Evolutionary conservation across 2,113 vertebrate genomes (phyloP), one percentile per base, ranked within the genome.

Genomic region (Anoura caudifer): DNA sequence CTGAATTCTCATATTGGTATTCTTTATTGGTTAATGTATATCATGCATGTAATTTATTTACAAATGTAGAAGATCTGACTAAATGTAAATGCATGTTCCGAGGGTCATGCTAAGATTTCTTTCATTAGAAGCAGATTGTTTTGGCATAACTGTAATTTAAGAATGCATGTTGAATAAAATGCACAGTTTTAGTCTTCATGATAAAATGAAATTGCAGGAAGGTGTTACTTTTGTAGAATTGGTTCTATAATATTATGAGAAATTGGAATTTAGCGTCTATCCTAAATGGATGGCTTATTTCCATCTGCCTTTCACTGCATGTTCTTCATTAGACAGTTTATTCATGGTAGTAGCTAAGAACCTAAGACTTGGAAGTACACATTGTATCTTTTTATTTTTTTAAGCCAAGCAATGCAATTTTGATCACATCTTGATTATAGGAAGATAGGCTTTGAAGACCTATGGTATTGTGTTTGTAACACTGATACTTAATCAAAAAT

Each of bases 21-120:
- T 98, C 93, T 97, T 95, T 97, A 92, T 97, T 98, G 97, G 83
- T 96, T 98, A 93, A 73, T 98, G 54, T 97, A 91, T 97, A 50
- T 97, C 96, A 96, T 95, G 94, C 98, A 95, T 98, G 97, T 98
- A 98, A 98, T 97, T 98, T 98, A 98, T 98, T 98, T 96, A 96
- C 19, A 96, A 98, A 95, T 98, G 95, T 95, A 96, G 95, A 96
- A 22, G 43, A 88, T 96, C 75, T 95, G 97, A 86, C 70, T 97
- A 96, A 93, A 26, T 98, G 93, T 43, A 52, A 95, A 79, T 97
- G 98, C 97, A 97, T 98, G 98, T 97, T 91, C 87, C 97, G 97
- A 94, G 82, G 65, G 20, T 96, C 97, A 96, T 93, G 87, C 87
- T 92, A 95, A 87, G 90, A 12, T 87, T 94, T 94, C 56, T 76